Evolutionary conservation across 2,113 vertebrate genomes (phyloP), one percentile per base, ranked within the genome.

Genomic region (Corythornis madagascariensis): DNA sequence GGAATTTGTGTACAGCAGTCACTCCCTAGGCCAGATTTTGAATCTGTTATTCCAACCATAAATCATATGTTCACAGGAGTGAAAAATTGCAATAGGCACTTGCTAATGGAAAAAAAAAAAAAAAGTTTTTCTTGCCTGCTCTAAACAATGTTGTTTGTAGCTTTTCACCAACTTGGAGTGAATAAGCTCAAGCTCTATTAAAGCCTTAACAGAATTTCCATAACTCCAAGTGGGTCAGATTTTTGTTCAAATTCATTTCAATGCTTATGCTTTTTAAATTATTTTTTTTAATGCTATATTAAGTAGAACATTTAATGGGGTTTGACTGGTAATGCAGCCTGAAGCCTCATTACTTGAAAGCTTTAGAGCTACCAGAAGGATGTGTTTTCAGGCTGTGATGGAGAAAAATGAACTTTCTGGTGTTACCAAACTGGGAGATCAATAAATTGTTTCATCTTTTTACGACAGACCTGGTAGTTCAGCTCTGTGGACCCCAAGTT

Each of bases 311-410:
- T 89, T 92, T 94, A 91, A 90, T 59, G 79, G 40, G 38, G 83
- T 96, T 91, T 95, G 83, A 83, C 91, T 94, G 64, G 79, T 76
- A 89, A 67, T 82, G 55, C 70, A 89, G 88, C 75, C 90, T 74
- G 67, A 89, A 92, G 56, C 79, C 60, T 92, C 82, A 66, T 91
- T 86, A 94, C 21, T 87, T 92, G 82, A 88, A 91, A 83, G 50
- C 38, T 90, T 91, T 86, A 70, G 35, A 67, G 69, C 14, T 85
- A 74, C 56, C 16, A 87, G 56, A 88, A 87, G 4, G 50, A 40
- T 40, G 25, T 74, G 47, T 59, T 92, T 94, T 86, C 17, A 50
- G 69, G 56, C 43, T 67, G 29, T 47, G 52, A 69, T 80, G 38
- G 47, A 84, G 63, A 82, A 92, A 94, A 92, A 89, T 29, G 11